Evolutionary conservation across 92 coral and sea anemone genomes (phyloP).

Genomic region (Micromussa lordhowensis): DNA sequence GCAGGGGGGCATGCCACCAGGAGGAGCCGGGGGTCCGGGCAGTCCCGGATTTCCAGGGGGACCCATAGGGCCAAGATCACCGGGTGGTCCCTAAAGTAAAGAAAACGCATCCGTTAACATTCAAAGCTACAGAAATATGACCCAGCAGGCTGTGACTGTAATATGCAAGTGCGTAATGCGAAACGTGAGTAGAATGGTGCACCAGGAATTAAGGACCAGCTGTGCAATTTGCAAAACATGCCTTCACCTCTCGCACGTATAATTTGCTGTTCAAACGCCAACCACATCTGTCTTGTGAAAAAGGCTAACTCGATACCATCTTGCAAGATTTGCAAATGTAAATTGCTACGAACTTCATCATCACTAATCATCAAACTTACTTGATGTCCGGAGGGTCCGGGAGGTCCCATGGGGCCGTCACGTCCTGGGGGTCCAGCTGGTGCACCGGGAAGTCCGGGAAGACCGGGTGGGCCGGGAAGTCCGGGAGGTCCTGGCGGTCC

Average conservation of each 20-base stretch:
- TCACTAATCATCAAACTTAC: constrained; percentile 1
- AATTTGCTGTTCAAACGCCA: no score
- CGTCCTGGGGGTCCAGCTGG: constrained; percentile 98
- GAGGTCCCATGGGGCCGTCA: constrained; percentile 99
- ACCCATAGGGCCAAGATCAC: constrained; percentile 97
- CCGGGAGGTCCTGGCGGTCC: constrained; percentile 99
- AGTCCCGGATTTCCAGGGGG: constrained; percentile 91
- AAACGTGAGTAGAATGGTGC: no score
- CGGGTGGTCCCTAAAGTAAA: constrained; percentile 88
- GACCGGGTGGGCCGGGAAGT: constrained; percentile 94
- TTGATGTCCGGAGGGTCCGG: constrained; percentile 98
- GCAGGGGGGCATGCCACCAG: constrained; percentile 99
- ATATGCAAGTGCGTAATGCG: background rate
- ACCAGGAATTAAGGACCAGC: no score
- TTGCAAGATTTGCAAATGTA: no score
- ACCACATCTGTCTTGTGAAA: no score
- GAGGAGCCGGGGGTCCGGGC: constrained; percentile 99
- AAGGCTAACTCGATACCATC: no score
- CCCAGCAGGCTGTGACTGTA: background rate
- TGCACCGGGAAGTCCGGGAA: constrained; percentile 98
- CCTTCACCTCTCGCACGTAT: no score
- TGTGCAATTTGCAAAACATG: no score
- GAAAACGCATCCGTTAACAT: background rate
- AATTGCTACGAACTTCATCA: background rate
- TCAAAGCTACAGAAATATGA: background rate